phyloP scores from a whole-genome alignment of 2,113 vertebrate genomes.

The Dicentrarchus labrax region DNA sequence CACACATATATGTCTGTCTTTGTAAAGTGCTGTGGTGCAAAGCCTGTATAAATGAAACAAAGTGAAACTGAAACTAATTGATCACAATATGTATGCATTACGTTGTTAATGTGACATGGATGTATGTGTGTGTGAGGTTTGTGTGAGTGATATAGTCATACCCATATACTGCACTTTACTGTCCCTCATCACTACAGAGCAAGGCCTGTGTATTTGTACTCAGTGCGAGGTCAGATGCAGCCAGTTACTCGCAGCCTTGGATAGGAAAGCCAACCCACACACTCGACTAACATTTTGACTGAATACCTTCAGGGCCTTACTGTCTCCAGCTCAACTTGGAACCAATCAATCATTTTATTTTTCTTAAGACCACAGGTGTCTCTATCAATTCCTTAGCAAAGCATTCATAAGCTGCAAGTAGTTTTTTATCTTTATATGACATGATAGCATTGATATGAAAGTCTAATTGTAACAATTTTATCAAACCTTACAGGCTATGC shows the following conservation, averaged over 20 bases:
- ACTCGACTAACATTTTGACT: constrained; percentile 28
- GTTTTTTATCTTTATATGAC: background rate
- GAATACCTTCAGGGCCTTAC: constrained; percentile 45
- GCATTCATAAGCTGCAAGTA: background rate
- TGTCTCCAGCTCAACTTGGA: constrained; percentile 25
- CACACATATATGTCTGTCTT: no score
- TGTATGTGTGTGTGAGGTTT: background rate
- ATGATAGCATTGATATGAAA: background rate
- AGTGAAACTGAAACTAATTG: background rate
- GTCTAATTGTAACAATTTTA: background rate
- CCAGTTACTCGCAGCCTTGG: constrained; percentile 17
- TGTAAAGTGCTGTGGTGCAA: no score
- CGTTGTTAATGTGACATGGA: background rate
- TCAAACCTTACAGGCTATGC: background rate
- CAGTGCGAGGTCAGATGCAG: constrained; percentile 4
- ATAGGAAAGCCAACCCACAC: constrained; percentile 41
- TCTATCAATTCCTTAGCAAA: background rate
- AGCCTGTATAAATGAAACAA: background rate
- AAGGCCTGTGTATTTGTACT: background rate
- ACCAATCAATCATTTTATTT: constrained; percentile 20
- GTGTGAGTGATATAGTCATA: background rate
- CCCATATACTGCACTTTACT: background rate
- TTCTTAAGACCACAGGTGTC: constrained; percentile 4
- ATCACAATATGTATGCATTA: constrained; percentile 15
- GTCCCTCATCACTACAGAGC: constrained; percentile 28